Conservation (phyloP, 2,888 invertebrate genomes). For the Cerceris rybyensis region DNA sequence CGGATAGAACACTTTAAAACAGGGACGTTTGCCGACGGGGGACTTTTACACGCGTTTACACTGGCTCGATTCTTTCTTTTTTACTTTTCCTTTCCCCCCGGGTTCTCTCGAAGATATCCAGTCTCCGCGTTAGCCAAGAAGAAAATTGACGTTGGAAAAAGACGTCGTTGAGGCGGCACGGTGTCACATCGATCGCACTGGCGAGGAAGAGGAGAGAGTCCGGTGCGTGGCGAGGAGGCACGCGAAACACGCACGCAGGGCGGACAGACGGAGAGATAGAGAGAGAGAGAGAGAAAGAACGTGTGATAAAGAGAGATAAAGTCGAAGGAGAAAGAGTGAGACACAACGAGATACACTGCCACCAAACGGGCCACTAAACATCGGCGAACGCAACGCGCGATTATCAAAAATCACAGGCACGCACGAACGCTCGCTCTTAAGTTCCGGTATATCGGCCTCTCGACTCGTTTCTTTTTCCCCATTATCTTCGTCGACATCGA, state of each 20-base stretch:
- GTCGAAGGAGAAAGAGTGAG: slow-evolving; percentile 9
- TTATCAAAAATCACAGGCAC: slow-evolving; percentile 58
- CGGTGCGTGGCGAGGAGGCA: slow-evolving; percentile 66
- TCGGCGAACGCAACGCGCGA: slow-evolving; percentile 28
- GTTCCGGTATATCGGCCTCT: slow-evolving; percentile 37
- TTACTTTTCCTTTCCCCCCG: slow-evolving; percentile 4
- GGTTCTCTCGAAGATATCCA: neutral
- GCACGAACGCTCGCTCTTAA: slow-evolving; percentile 26
- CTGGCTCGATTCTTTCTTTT: slow-evolving; percentile 4
- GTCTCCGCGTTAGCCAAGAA: slow-evolving; percentile 10
- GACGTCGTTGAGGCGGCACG: slow-evolving; percentile 51
- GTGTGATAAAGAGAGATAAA: slow-evolving; percentile 23
- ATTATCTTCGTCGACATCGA: slow-evolving; percentile 25
- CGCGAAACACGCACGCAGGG: slow-evolving; percentile 68
- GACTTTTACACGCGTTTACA: slow-evolving; percentile 24
- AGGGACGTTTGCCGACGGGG: slow-evolving; percentile 64
- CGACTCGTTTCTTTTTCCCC: slow-evolving; percentile 53
- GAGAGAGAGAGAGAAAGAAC: slow-evolving; percentile 16
- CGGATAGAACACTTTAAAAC: slow-evolving; percentile 42
- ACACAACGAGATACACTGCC: slow-evolving; percentile 18
- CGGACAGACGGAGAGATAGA: slow-evolving; percentile 51
- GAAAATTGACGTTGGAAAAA: slow-evolving; percentile 26
- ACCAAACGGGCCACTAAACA: slow-evolving; percentile 24
- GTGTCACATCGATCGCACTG: slow-evolving; percentile 68
- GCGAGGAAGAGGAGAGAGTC: slow-evolving; percentile 63